Conservation (phyloP, 2,888 invertebrate species). For the Aphidius colemani region DNA sequence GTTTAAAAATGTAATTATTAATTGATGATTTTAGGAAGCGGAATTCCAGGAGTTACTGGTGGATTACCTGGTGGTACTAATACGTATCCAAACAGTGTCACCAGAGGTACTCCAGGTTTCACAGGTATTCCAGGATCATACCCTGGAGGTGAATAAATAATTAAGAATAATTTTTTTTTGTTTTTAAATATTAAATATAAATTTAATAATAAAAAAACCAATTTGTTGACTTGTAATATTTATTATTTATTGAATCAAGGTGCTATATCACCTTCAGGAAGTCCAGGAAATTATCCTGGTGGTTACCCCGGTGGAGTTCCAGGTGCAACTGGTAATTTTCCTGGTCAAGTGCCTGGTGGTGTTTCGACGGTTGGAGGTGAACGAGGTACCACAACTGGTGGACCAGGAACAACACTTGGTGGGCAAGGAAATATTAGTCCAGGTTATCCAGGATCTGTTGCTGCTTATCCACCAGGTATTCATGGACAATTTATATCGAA, state of each 20-base stretch:
- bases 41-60: background rate
- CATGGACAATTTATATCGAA: background rate
- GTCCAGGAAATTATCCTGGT: conserved; percentile 24
- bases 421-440: background rate
- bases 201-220: background rate
- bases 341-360: conserved; percentile 23
- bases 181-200: no score
- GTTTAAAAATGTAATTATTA: no score
- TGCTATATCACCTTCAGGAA: conserved; percentile 22
- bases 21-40: no score
- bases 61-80: conserved; percentile 29
- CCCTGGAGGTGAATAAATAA: conserved; percentile 24
- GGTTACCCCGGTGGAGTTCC: conserved; percentile 14
- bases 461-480: background rate
- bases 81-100: conserved; percentile 27
- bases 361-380: conserved; percentile 25
- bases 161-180: no score
- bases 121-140: conserved; percentile 21
- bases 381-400: conserved; percentile 5
- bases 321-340: conserved; percentile 17
- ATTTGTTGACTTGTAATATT: background rate
- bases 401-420: no score
- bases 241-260: conserved; percentile 19
- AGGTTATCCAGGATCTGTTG: conserved; percentile 18
- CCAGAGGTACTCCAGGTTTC: conserved; percentile 27